phyloP scores from a whole-genome alignment of 1,140 invertebrate genomes.

The Lasaia peninsularis region DNA sequence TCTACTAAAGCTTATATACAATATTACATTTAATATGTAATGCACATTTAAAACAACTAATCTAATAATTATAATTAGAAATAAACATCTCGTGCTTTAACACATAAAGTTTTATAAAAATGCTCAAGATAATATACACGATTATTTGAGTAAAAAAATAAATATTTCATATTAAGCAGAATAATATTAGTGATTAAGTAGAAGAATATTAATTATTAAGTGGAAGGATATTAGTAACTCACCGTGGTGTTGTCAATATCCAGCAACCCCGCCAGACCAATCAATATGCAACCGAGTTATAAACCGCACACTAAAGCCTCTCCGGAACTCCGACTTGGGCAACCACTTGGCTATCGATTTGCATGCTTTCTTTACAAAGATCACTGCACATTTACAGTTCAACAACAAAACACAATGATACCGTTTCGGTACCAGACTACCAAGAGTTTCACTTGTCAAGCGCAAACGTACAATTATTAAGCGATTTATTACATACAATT shows the following conservation, averaged over 20 bases:
- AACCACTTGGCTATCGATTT: conserved; percentile 69
- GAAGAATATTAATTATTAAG: too few relatives aligned
- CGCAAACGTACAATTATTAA: background rate
- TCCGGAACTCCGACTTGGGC: conserved; percentile 47
- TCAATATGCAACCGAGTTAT: conserved; percentile 69
- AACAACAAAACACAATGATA: conserved; percentile 57
- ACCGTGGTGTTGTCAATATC: conserved; percentile 50
- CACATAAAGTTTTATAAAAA: too few relatives aligned
- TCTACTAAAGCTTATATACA: too few relatives aligned
- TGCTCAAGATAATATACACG: too few relatives aligned
- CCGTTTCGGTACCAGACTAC: conserved; percentile 53
- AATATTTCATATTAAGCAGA: background rate
- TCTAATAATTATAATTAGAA: too few relatives aligned
- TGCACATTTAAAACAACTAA: too few relatives aligned
- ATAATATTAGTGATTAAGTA: too few relatives aligned
- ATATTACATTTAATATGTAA: too few relatives aligned
- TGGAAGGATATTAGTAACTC: conserved; percentile 33
- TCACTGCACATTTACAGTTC: conserved; percentile 58
- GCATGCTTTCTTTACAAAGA: conserved; percentile 61
- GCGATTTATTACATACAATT: background rate
- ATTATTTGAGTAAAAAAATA: too few relatives aligned
- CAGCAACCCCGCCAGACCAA: conserved; percentile 51
- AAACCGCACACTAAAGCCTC: conserved; percentile 60
- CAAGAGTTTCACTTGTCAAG: conserved; percentile 70
- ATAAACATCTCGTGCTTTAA: too few relatives aligned